phyloP scores from a whole-genome alignment of 2,888 invertebrate genomes.

The Beris morrisii region DNA sequence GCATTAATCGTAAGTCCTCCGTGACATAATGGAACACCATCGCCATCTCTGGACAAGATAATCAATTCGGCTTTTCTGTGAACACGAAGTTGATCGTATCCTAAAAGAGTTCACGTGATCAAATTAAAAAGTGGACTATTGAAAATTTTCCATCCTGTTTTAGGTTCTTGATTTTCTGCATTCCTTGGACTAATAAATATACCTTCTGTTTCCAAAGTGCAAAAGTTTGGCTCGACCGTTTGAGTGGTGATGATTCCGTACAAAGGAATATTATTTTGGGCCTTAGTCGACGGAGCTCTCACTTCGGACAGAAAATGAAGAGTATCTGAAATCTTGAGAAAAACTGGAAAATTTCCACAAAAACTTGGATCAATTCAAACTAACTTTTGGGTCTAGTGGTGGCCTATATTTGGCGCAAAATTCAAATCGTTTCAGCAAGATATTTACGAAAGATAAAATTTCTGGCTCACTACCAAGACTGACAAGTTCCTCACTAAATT shows the following conservation, averaged over 20 bases:
- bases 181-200: neutral
- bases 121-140: neutral
- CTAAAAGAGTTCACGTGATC: slow-evolving; percentile 38
- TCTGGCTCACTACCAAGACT: slow-evolving; percentile 70
- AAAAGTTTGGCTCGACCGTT: slow-evolving; percentile 64
- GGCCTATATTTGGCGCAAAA: slow-evolving; percentile 61
- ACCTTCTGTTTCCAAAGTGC: slow-evolving; percentile 59
- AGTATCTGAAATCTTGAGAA: slow-evolving; percentile 55
- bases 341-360: slow-evolving; percentile 3
- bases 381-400: slow-evolving; percentile 54
- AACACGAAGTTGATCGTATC: slow-evolving; percentile 59
- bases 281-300: slow-evolving; percentile 54
- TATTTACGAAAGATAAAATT: slow-evolving; percentile 67
- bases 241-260: slow-evolving; percentile 66
- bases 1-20: slow-evolving; percentile 67
- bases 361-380: neutral
- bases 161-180: too few relatives aligned
- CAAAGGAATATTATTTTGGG: slow-evolving; percentile 57
- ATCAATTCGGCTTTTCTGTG: slow-evolving; percentile 64
- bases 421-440: slow-evolving; percentile 68
- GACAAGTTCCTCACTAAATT: slow-evolving; percentile 67
- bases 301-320: slow-evolving; percentile 62
- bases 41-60: slow-evolving; percentile 65
- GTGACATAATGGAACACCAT: slow-evolving; percentile 66
- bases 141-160: neutral